Evolutionary conservation across 2,888 invertebrate genomes (phyloP).

Genomic region (Synergus umbraculus): DNA sequence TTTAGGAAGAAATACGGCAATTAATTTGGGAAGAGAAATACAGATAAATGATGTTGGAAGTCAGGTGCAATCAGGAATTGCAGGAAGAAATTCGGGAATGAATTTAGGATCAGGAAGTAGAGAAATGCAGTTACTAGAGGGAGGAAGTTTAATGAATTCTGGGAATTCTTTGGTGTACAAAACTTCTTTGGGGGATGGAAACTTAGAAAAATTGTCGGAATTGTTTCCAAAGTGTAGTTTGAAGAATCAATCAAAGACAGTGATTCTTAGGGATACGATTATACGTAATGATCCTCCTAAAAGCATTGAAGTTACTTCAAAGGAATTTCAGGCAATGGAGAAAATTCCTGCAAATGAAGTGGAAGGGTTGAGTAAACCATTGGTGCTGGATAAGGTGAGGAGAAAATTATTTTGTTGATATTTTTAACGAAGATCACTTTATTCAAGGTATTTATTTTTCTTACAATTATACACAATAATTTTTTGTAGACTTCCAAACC

Average conservation of each 20-base stretch:
- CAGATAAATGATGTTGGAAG: background rate
- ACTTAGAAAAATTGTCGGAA: constrained; percentile 58
- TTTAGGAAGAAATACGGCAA: constrained; percentile 27
- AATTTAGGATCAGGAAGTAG: background rate
- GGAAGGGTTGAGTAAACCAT: constrained; percentile 38
- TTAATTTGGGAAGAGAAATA: background rate
- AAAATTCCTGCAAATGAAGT: constrained; percentile 46
- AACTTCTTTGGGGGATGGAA: background rate
- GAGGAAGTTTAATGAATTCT: background rate
- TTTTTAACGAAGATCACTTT: background rate
- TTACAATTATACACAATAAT: background rate
- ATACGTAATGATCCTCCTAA: constrained; percentile 69
- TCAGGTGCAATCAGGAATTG: constrained; percentile 44
- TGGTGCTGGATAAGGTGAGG: constrained; percentile 31
- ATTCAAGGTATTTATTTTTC: background rate
- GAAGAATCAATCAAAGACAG: constrained; percentile 73
- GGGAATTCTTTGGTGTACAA: background rate
- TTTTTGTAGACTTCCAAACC: constrained; percentile 52
- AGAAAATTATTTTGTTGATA: background rate
- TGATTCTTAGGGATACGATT: constrained; percentile 74
- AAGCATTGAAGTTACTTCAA: constrained; percentile 51
- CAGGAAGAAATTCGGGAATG: background rate
- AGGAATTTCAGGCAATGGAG: constrained; percentile 51
- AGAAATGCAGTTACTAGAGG: background rate
- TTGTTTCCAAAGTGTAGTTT: constrained; percentile 74